Evolutionary conservation across 1,140 invertebrate genomes (phyloP).

Genomic region (Apis florea): DNA sequence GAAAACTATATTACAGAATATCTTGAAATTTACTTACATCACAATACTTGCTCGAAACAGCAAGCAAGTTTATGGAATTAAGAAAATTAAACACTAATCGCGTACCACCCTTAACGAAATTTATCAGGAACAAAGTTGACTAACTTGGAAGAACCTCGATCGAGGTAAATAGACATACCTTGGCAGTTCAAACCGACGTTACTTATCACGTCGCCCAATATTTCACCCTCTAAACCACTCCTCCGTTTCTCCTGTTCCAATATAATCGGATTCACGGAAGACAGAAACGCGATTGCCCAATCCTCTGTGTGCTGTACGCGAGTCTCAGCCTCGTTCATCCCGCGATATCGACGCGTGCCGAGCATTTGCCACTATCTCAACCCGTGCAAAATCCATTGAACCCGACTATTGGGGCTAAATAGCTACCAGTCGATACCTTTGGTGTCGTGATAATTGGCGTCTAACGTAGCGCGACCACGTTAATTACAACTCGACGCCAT

Average conservation of each 20-base stretch:
- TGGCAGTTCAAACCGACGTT: not conserved
- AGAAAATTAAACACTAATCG: no score
- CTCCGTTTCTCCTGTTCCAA: not conserved
- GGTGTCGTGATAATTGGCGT: not conserved
- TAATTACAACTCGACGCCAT: conserved; percentile 23
- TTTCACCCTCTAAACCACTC: not conserved
- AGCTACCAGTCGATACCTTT: not conserved
- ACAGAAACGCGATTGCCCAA: not conserved
- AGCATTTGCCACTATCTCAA: not conserved
- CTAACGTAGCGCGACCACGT: not conserved
- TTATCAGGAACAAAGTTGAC: no score
- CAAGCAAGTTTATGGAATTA: no score
- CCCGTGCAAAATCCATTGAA: not conserved
- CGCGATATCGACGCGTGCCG: not conserved
- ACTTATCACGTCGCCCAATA: not conserved
- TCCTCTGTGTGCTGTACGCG: not conserved
- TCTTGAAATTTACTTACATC: no score
- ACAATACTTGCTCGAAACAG: no score
- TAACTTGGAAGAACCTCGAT: no score
- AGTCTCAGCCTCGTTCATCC: not conserved
- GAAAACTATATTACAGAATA: no score
- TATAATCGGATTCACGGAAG: conserved; percentile 8
- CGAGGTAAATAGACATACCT: no score
- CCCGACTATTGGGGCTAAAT: not conserved
- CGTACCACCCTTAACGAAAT: no score